Conservation (phyloP, 2,888 invertebrate genomes). For the Orthonevra nobilis region DNA sequence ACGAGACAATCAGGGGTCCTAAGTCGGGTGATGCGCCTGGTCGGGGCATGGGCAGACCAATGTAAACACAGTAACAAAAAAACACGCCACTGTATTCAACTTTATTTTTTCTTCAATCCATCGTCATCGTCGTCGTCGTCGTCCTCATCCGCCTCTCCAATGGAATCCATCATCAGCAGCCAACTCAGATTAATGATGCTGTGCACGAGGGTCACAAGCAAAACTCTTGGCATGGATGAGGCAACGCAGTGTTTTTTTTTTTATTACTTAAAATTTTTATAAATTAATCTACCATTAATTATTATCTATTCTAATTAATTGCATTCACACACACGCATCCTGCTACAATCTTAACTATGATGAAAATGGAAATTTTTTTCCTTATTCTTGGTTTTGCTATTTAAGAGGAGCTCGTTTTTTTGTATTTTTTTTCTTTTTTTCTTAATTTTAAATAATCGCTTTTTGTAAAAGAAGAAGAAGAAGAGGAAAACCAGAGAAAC, state of each 20-base stretch:
- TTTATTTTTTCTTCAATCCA: conserved; percentile 29
- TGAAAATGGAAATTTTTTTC: conserved; percentile 4
- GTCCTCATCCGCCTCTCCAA: conserved; percentile 1
- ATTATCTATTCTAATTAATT: conserved; percentile 53
- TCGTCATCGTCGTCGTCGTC: conserved; percentile 48
- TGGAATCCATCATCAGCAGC: conserved; percentile 6
- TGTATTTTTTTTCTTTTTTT: conserved; percentile 5
- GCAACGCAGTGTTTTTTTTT: conserved; percentile 31
- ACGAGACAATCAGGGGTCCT: conserved; percentile 98
- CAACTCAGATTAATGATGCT: conserved; percentile 1
- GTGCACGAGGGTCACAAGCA: neutral
- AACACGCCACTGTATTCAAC: too few relatives aligned
- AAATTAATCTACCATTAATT: conserved; percentile 66
- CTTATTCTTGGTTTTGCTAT: neutral
- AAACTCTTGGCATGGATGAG: conserved; percentile 31
- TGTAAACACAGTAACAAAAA: conserved; percentile 77
- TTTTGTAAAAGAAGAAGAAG: conserved; percentile 36
- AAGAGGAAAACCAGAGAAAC: conserved; percentile 10
- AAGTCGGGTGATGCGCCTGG: conserved; percentile 84
- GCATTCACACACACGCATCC: neutral
- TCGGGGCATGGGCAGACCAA: conserved; percentile 89
- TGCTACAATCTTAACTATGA: conserved; percentile 18
- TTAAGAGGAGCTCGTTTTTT: conserved; percentile 41
- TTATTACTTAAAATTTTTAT: conserved; percentile 56
- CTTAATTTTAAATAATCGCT: conserved; percentile 22